Evolutionary conservation across 2,888 invertebrate species (phyloP).

Genomic region (Synergus itoensis): DNA sequence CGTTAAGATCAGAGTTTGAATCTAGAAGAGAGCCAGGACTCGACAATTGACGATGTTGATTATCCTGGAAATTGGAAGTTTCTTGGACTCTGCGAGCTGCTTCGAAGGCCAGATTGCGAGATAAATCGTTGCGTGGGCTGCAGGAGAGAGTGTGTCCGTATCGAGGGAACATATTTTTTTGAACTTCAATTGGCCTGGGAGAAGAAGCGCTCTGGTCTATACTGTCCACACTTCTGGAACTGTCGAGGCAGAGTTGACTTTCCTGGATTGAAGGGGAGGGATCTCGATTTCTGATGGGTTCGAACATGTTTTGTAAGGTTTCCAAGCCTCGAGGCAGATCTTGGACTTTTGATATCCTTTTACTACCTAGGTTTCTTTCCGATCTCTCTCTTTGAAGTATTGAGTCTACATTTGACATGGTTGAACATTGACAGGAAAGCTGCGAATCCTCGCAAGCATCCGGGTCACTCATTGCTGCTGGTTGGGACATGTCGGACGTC

Average conservation of each 20-base stretch:
- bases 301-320: conserved; percentile 60
- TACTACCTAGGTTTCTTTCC: conserved; percentile 58
- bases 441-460: conserved; percentile 61
- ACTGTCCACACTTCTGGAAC: conserved; percentile 55
- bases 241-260: conserved; percentile 60
- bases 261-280: conserved; percentile 59
- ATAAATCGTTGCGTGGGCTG: conserved; percentile 62
- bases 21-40: conserved; percentile 64
- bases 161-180: conserved; percentile 54
- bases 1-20: conserved; percentile 51
- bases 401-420: conserved; percentile 61
- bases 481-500: conserved; percentile 63
- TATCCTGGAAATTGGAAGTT: conserved; percentile 57
- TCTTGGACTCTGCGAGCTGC: conserved; percentile 63
- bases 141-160: conserved; percentile 60
- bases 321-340: conserved; percentile 62
- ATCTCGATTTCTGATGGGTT: conserved; percentile 62
- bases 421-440: conserved; percentile 65
- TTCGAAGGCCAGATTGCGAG: conserved; percentile 63
- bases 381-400: conserved; percentile 60
- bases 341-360: conserved; percentile 57
- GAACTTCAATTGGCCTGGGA: conserved; percentile 57
- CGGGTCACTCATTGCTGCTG: conserved; percentile 59
- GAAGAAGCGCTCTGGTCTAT: conserved; percentile 55
- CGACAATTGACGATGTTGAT: conserved; percentile 55